A percentile compares a stretch with the other conserved stretches of the same genome.
phyloP scores from a whole-genome alignment of 2,888 invertebrate species.

The Pherbina coryleti region DNA sequence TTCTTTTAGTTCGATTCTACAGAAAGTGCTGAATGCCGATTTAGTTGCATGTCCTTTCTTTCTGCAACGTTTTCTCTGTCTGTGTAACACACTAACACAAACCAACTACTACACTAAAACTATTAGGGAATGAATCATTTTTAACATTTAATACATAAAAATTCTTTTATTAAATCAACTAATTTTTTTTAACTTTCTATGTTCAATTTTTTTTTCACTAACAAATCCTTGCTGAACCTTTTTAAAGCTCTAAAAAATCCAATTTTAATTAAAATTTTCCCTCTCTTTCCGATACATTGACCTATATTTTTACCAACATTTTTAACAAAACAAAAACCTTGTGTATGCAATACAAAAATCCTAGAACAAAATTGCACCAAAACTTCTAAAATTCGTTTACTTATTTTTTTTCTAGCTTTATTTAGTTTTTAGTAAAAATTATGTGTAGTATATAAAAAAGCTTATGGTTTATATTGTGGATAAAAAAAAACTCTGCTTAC shows the following conservation, averaged over 20 bases:
- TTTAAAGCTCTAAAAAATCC: too few species aligned
- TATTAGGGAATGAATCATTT: too few species aligned
- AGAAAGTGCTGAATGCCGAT: background rate
- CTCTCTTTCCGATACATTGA: background rate
- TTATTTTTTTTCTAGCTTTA: slow-evolving; percentile 42
- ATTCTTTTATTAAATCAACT: too few species aligned
- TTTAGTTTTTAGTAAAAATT: slow-evolving; percentile 3
- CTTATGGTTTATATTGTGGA: background rate
- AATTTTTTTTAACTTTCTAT: too few species aligned
- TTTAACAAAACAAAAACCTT: slow-evolving; percentile 33
- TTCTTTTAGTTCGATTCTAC: background rate
- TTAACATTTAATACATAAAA: too few species aligned
- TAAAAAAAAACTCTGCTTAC: background rate
- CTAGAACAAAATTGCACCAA: slow-evolving; percentile 49
- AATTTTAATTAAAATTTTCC: too few species aligned
- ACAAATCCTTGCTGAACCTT: too few species aligned
- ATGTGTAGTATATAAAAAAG: slow-evolving; percentile 11
- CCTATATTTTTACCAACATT: background rate
- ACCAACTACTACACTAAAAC: too few species aligned
- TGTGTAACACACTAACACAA: background rate
- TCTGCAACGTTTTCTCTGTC: background rate
- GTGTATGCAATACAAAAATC: slow-evolving; percentile 23
- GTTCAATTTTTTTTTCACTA: too few species aligned
- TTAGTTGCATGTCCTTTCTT: background rate
- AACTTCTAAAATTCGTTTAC: slow-evolving; percentile 68